A percentile compares a stretch with the other conserved stretches of the same genome.
Conservation (phyloP, 2,888 invertebrate genomes). For the Adineta ricciae region DNA sequence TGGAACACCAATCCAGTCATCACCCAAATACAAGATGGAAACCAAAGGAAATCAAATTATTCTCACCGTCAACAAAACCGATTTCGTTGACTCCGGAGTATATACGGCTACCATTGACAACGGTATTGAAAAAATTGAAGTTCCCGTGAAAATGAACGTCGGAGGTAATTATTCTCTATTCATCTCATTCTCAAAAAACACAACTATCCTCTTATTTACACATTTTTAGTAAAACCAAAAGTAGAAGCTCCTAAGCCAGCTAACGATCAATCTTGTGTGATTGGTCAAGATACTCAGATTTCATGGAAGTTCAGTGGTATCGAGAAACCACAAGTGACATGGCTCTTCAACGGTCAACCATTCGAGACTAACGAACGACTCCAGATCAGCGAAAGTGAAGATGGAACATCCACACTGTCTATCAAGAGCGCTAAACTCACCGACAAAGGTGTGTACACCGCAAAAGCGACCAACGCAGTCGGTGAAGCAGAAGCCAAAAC, state of each 20-base stretch:
- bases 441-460: slow-evolving; percentile 31
- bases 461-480: slow-evolving; percentile 22
- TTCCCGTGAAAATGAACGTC: neutral
- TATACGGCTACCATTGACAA: neutral
- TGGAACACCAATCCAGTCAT: neutral
- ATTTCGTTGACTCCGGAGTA: neutral
- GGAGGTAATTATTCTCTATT: slow-evolving; percentile 9
- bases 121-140: neutral
- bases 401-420: neutral
- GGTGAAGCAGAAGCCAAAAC: slow-evolving; percentile 21
- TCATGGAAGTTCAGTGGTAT: neutral
- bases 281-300: neutral
- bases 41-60: neutral
- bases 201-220: too few relatives aligned
- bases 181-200: too few relatives aligned
- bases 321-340: neutral
- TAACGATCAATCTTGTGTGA: neutral
- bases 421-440: neutral
- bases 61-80: neutral
- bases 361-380: neutral
- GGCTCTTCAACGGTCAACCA: neutral
- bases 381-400: neutral
- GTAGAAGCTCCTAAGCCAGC: neutral
- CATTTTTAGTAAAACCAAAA: neutral
- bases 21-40: neutral